These are phyloP conservation scores for Serinus canaria DNA, from an alignment of 2,113 vertebrate genomes.

Conservation along the genomic window DNA sequence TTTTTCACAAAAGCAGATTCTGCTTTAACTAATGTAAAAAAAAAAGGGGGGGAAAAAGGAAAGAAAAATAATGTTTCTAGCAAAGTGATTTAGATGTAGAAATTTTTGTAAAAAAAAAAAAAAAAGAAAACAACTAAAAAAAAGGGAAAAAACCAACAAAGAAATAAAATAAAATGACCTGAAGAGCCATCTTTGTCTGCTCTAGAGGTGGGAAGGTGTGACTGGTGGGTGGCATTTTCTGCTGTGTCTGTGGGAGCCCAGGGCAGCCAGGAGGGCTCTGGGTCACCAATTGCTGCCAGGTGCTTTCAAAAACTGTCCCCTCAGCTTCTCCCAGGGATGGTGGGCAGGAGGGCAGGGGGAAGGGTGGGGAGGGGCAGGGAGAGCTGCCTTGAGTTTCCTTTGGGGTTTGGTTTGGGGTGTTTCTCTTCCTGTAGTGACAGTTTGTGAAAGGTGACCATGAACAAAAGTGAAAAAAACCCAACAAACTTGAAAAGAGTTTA, in stretches of 20 bases:
- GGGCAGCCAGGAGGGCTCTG: background rate
- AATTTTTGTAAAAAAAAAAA: constrained; percentile 55
- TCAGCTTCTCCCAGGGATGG: background rate
- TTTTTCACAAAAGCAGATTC: constrained; percentile 60
- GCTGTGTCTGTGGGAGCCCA: background rate
- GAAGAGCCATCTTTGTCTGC: constrained; percentile 63
- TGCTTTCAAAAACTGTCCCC: constrained; percentile 42
- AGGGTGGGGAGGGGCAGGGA: background rate
- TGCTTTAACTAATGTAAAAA: constrained; percentile 62
- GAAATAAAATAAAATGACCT: constrained; percentile 63
- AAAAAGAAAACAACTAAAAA: background rate
- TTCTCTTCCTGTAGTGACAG: constrained; percentile 6
- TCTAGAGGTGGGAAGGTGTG: constrained; percentile 32
- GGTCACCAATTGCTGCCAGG: background rate
- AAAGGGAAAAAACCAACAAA: background rate
- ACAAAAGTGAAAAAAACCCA: background rate
- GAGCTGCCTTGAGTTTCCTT: background rate
- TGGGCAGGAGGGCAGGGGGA: background rate
- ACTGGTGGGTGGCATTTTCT: background rate
- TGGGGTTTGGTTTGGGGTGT: background rate
- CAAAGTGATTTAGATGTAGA: constrained; percentile 25
- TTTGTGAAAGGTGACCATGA: constrained; percentile 37
- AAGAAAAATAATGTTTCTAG: constrained; percentile 53
- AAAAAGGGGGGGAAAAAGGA: background rate
- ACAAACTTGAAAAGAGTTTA: constrained; percentile 68